Conservation (phyloP, 2,888 invertebrate genomes). For the Plagodis pulveraria region DNA sequence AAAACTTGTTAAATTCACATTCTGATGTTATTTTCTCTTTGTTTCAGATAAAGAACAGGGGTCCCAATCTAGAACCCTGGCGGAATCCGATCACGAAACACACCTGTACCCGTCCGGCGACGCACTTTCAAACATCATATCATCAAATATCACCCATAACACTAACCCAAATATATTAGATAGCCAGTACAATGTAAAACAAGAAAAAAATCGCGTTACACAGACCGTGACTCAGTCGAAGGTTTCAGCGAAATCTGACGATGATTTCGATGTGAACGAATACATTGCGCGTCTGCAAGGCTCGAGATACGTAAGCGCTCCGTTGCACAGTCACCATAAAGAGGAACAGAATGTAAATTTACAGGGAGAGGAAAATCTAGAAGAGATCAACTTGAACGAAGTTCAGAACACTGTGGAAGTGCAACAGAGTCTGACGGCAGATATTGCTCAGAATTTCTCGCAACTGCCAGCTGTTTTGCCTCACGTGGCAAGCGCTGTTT, state of each 20-base stretch:
- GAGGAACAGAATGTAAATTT: constrained; percentile 81
- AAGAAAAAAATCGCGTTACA: constrained; percentile 32
- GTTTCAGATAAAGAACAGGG: constrained; percentile 70
- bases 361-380: constrained; percentile 71
- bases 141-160: constrained; percentile 28
- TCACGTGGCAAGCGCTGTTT: constrained; percentile 86
- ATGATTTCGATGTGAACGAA: constrained; percentile 80
- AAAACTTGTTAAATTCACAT: no score
- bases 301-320: constrained; percentile 75
- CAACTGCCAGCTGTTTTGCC: constrained; percentile 85
- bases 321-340: constrained; percentile 66
- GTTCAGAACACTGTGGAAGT: constrained; percentile 50
- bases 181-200: constrained; percentile 35
- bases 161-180: constrained; percentile 35
- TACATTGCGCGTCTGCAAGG: constrained; percentile 79
- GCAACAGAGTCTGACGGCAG: constrained; percentile 72
- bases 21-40: constrained; percentile 36
- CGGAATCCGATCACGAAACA: constrained; percentile 52
- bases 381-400: constrained; percentile 73
- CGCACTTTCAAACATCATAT: constrained; percentile 47
- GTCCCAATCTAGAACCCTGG: constrained; percentile 52
- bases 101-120: constrained; percentile 61
- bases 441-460: constrained; percentile 83
- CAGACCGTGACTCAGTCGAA: constrained; percentile 48
- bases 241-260: constrained; percentile 59